phyloP scores from a whole-genome alignment of 2,888 invertebrate genomes.

The Philopedon plagiatum region DNA sequence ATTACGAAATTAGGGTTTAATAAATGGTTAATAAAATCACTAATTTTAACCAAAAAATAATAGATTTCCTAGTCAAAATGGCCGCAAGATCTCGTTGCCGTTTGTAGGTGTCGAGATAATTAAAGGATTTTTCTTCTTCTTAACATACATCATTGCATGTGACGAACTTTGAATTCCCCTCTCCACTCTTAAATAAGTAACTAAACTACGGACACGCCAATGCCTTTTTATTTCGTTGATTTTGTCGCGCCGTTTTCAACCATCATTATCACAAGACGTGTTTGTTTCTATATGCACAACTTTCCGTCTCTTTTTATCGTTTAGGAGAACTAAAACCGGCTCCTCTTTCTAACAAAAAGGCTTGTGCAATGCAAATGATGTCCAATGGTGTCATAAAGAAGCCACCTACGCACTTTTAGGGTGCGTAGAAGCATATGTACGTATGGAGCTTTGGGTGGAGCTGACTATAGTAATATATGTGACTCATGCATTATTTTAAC shows the following conservation, averaged over 20 bases:
- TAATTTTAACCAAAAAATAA: no score
- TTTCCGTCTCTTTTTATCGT: neutral
- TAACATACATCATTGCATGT: no score
- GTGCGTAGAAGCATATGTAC: constrained; percentile 23
- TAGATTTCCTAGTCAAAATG: no score
- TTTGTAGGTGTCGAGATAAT: no score
- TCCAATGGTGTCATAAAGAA: constrained; percentile 16
- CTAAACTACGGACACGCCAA: neutral
- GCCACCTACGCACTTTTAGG: constrained; percentile 20
- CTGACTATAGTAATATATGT: neutral
- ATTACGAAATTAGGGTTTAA: no score
- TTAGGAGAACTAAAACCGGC: neutral
- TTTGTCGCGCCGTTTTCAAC: constrained; percentile 3
- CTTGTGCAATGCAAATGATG: constrained; percentile 26
- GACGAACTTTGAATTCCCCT: no score
- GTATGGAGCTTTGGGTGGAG: constrained; percentile 3
- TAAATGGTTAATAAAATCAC: no score
- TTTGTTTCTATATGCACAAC: neutral
- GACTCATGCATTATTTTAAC: constrained; percentile 6
- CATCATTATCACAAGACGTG: neutral
- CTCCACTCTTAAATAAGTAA: no score
- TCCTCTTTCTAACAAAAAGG: constrained; percentile 5
- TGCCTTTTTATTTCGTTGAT: neutral
- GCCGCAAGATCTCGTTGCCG: no score
- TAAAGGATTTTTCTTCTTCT: no score